A percentile compares a stretch with the other conserved stretches of the same genome.
Evolutionary conservation across 2,797 vertebrate species (phyloP).

Genomic region (Myotis myotis): DNA sequence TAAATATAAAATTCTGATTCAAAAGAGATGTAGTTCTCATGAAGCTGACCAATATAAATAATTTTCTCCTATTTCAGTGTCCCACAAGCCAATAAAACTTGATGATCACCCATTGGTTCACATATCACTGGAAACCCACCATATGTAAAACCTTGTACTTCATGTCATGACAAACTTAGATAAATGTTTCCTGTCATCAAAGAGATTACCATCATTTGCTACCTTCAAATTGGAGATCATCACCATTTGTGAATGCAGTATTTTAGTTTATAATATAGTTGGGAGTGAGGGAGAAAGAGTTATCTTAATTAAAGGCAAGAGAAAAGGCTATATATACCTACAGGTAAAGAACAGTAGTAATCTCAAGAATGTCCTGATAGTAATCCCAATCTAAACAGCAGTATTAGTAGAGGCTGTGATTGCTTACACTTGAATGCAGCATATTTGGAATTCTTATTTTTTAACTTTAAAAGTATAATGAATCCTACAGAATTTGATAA

Average conservation of each 20-base stretch:
- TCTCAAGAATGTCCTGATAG: background rate
- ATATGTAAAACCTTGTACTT: background rate
- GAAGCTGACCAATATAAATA: background rate
- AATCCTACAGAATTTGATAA: background rate
- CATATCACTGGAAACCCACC: background rate
- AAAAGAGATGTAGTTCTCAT: background rate
- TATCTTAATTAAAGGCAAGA: constrained; percentile 1
- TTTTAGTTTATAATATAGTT: constrained; percentile 29
- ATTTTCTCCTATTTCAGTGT: background rate
- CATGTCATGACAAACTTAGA: background rate
- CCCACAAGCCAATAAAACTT: background rate
- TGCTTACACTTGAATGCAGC: background rate
- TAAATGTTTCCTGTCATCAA: background rate
- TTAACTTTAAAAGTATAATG: background rate
- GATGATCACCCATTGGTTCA: background rate
- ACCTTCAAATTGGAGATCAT: background rate
- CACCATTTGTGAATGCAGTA: background rate
- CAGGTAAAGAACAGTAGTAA: background rate
- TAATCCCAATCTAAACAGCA: background rate
- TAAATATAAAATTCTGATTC: constrained; percentile 11
- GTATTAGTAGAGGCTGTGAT: background rate
- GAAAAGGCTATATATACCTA: background rate
- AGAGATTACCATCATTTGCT: background rate
- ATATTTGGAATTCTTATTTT: background rate
- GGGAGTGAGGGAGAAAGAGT: background rate